A percentile compares a stretch with the other conserved stretches of the same genome.
These are phyloP conservation scores for Lamellibrachia satsuma DNA, from an alignment of 2,888 invertebrate species.

Conservation along the genomic window DNA sequence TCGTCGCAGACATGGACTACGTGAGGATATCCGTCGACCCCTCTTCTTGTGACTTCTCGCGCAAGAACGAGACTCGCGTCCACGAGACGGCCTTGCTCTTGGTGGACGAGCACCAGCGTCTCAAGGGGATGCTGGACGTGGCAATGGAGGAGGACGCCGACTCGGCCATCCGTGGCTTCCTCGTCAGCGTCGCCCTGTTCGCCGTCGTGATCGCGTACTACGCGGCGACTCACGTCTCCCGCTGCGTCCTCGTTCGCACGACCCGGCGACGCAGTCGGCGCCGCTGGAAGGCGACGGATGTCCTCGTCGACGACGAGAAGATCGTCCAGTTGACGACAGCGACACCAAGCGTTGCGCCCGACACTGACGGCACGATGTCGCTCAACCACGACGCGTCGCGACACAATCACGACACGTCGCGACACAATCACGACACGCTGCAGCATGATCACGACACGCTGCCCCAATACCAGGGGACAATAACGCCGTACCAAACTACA, in stretches of 20 bases:
- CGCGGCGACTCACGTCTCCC: constrained; percentile 32
- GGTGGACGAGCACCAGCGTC: constrained; percentile 34
- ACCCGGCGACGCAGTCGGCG: background rate
- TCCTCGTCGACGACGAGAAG: background rate
- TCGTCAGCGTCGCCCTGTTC: constrained; percentile 37
- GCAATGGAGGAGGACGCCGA: constrained; percentile 33
- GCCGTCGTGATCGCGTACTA: constrained; percentile 34
- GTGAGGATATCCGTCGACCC: constrained; percentile 39
- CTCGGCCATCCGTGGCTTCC: constrained; percentile 31
- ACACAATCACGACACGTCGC: background rate
- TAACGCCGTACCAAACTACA: background rate
- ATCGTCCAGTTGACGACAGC: background rate
- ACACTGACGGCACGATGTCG: background rate
- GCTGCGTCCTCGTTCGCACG: constrained; percentile 36
- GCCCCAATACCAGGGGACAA: background rate
- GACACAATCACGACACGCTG: background rate
- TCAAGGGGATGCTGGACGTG: constrained; percentile 29
- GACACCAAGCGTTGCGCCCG: background rate
- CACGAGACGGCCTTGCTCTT: constrained; percentile 39
- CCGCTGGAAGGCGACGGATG: background rate
- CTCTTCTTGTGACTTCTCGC: constrained; percentile 39
- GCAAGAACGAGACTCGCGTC: constrained; percentile 44
- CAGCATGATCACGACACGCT: background rate
- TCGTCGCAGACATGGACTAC: constrained; percentile 40
- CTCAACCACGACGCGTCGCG: background rate